Conservation (phyloP, 2,797 vertebrate species). For the Silurus lanzhouensis region DNA sequence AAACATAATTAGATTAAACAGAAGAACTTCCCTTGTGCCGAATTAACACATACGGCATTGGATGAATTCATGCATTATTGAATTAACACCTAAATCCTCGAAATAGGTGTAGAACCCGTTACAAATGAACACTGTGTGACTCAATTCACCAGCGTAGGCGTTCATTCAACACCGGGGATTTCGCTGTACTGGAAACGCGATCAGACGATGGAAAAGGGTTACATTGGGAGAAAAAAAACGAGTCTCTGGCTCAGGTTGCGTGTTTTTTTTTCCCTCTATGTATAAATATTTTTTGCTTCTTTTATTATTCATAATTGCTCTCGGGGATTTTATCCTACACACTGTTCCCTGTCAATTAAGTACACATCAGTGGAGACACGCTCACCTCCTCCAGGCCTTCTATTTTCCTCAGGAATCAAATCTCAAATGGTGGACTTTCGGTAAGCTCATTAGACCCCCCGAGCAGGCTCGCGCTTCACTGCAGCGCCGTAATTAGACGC, state of each 20-base stretch:
- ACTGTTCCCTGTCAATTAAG: conserved; percentile 75
- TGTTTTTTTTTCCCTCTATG: conserved; percentile 42
- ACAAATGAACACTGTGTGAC: conserved; percentile 9
- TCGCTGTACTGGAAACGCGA: conserved; percentile 40
- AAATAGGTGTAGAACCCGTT: conserved; percentile 9
- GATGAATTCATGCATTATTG: conserved; percentile 13
- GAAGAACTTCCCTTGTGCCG: neutral
- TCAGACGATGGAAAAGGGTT: conserved; percentile 62
- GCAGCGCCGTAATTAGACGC: conserved; percentile 76
- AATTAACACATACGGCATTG: conserved; percentile 6
- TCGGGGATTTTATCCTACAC: conserved; percentile 63
- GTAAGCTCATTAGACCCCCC: conserved; percentile 79
- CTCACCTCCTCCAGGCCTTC: conserved; percentile 69
- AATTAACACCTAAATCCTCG: conserved; percentile 27
- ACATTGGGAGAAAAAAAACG: conserved; percentile 54
- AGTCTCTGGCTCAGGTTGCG: conserved; percentile 55
- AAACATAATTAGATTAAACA: neutral
- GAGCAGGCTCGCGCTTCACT: conserved; percentile 71
- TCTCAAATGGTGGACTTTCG: conserved; percentile 75
- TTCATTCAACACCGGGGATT: conserved; percentile 5
- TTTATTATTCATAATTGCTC: conserved; percentile 75
- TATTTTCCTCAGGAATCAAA: conserved; percentile 70
- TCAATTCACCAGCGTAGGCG: neutral
- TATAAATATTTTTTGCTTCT: conserved; percentile 64
- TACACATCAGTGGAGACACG: conserved; percentile 73